Conservation (phyloP, 2,888 invertebrate genomes). For the Cantharis nigra region DNA sequence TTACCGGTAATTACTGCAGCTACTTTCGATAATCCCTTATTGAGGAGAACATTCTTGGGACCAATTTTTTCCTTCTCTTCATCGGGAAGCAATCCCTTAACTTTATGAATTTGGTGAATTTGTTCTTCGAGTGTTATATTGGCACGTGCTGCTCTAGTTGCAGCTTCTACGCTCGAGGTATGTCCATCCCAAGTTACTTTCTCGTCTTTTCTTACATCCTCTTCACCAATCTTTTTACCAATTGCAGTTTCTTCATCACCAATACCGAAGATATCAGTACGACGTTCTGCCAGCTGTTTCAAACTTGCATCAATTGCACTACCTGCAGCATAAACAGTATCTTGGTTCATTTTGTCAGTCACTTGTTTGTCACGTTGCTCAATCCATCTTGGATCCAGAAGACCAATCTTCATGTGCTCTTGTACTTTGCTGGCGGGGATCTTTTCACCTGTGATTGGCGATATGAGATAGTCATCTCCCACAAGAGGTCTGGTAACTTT, state of each 20-base stretch:
- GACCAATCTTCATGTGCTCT: conserved; percentile 96
- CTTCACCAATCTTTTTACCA: conserved; percentile 96
- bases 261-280: conserved; percentile 99
- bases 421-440: conserved; percentile 97
- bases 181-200: conserved; percentile 98
- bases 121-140: conserved; percentile 96
- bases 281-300: conserved; percentile 94
- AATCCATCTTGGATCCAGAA: conserved; percentile 96
- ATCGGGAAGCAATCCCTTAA: conserved; percentile 91
- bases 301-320: conserved; percentile 95
- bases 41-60: conserved; percentile 72
- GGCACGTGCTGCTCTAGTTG: conserved; percentile 90
- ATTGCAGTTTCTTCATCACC: conserved; percentile 99
- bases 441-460: conserved; percentile 97
- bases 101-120: conserved; percentile 95
- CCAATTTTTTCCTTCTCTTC: conserved; percentile 98
- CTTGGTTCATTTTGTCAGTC: conserved; percentile 91
- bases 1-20: conserved; percentile 55
- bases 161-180: conserved; percentile 94
- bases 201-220: conserved; percentile 82
- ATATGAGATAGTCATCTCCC: conserved; percentile 91
- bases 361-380: conserved; percentile 94
- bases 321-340: conserved; percentile 78
- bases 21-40: conserved; percentile 48
- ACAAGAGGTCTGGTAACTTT: conserved; percentile 66